Conservation (phyloP, 2,113 vertebrate species). For the Eulemur rufifrons region DNA sequence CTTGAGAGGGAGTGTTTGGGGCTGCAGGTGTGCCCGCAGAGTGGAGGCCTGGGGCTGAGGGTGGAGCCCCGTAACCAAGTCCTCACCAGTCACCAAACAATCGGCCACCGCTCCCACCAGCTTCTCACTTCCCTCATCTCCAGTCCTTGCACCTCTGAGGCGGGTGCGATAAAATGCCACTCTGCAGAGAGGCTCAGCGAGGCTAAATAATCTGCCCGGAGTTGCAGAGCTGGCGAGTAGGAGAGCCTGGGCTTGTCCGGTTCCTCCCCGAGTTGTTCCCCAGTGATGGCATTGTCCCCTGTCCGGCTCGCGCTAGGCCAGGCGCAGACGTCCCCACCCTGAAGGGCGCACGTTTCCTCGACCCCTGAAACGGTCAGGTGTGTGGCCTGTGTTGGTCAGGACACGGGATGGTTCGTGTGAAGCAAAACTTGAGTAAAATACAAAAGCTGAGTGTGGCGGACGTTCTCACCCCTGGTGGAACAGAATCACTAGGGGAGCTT, state of each 20-base stretch:
- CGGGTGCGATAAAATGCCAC: neutral
- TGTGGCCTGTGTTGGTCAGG: neutral
- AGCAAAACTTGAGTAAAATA: neutral
- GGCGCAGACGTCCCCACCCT: fast-evolving
- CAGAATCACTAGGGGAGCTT: neutral
- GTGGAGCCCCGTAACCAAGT: fast-evolving
- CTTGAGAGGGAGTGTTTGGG: neutral
- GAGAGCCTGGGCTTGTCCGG: neutral
- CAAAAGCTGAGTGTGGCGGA: neutral
- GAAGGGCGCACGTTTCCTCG: neutral
- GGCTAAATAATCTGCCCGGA: neutral
- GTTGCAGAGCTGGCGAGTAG: neutral
- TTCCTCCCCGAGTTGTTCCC: neutral
- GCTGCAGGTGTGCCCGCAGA: too few relatives aligned
- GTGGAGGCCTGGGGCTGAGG: neutral
- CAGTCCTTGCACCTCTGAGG: neutral
- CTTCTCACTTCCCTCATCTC: neutral
- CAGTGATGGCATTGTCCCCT: fast-evolving
- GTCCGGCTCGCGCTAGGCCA: fast-evolving
- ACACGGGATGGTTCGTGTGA: neutral
- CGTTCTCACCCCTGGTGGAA: neutral
- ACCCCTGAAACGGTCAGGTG: neutral
- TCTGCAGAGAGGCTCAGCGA: neutral
- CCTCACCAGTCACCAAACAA: fast-evolving
- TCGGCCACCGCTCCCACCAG: too few relatives aligned